Conservation (phyloP, 2,888 invertebrate genomes). For the Geophilus truncorum region DNA sequence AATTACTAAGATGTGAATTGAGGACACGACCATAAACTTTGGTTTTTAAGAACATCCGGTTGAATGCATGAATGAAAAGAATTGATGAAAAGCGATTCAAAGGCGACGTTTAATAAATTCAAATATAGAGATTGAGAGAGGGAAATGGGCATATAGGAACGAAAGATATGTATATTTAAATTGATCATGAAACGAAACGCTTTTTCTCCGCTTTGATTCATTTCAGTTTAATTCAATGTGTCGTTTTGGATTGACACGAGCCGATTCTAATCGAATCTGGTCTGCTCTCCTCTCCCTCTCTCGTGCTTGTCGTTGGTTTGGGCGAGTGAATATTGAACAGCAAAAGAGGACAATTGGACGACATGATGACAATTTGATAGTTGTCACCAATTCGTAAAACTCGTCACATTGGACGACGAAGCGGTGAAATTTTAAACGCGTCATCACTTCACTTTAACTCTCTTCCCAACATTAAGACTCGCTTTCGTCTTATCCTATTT, state of each 20-base stretch:
- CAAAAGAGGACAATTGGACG: slow-evolving; percentile 29
- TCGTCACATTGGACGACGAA: background rate
- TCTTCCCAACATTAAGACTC: background rate
- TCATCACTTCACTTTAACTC: background rate
- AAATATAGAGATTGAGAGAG: background rate
- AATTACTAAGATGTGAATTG: slow-evolving; percentile 23
- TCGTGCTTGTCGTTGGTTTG: background rate
- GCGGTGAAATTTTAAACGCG: slow-evolving; percentile 18
- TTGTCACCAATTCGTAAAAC: slow-evolving; percentile 31
- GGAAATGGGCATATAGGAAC: background rate
- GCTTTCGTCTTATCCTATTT: background rate
- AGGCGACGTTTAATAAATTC: slow-evolving; percentile 22
- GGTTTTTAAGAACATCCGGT: slow-evolving; percentile 27
- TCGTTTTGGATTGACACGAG: slow-evolving; percentile 32
- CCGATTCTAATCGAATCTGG: slow-evolving; percentile 33
- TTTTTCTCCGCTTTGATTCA: slow-evolving; percentile 31
- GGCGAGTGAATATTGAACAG: slow-evolving; percentile 21
- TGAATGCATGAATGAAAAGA: slow-evolving; percentile 14
- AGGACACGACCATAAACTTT: slow-evolving; percentile 24
- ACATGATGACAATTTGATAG: slow-evolving; percentile 35
- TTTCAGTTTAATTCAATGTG: slow-evolving; percentile 34
- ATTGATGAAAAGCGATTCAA: slow-evolving; percentile 4
- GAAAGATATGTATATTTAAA: slow-evolving; percentile 25
- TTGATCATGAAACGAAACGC: slow-evolving; percentile 17
- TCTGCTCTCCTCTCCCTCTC: background rate